Base-by-base conservation (phyloP, 2,797 vertebrate species). In the Melanotaenia boesemani region DNA sequence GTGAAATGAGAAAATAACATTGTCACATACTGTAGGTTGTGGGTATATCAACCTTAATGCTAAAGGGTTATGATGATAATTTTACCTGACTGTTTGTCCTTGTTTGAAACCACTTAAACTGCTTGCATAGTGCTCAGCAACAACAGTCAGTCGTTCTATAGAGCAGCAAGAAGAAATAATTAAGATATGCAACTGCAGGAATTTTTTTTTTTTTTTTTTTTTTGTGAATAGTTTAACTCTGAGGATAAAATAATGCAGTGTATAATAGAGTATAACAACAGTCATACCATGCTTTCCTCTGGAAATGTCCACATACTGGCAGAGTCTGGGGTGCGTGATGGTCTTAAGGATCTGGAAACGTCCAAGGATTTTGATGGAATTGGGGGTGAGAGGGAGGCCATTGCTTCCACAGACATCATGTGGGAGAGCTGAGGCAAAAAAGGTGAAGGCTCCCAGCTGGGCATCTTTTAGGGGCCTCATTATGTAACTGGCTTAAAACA, bases 321-420 rank as follows among this genome's bases (percentile, higher is more conserved):
- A 99, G 37, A 99, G 96, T 82, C 97, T 94, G 39, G 97, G 97
- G 79, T 99, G 97, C 10, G 95, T 97, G 82, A 97, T 90, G 64
- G 97, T 98, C 91, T 99, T 99, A 11, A 99, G 96, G 83, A 99
- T 96, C 91, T 99, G 98, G 93, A 99, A 99, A 65, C 97, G 96
- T 20, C 98, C 98, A 77, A 99, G 93, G 86, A 99, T 99, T 94
- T 98, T 98, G 85, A 99, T 99, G 81, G 98, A 99, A 91, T 99
- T 99, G 55, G 98, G 98, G 39, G 98, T 99, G 37, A 99, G 95
- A 63, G 98, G 98, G 66, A 99, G 96, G 0, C 98, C 98, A 5
- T 99, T 99, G 90, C 98, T 99, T 67, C 98, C 98, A 85, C 98
- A 99, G 61, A 99, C 97, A 85, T 99, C 98, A 76, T 99, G 97